Conservation (phyloP, 2,888 invertebrate genomes). For the Brachypalpus laphriformis region DNA sequence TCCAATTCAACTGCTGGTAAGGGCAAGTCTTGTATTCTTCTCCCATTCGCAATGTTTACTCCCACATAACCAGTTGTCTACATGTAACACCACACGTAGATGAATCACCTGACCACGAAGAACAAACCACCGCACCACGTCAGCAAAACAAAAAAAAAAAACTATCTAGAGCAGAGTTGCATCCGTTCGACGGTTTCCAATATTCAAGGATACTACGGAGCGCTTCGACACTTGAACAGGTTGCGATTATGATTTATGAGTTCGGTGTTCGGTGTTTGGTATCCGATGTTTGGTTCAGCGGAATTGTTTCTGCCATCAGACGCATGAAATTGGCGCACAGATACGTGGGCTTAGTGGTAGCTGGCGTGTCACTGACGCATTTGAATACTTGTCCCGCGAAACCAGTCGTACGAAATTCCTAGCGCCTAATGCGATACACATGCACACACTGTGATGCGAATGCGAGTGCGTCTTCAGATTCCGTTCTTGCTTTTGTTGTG, state of each 20-base stretch:
- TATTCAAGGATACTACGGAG: conserved; percentile 40
- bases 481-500: conserved; percentile 55
- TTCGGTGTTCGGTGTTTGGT: conserved; percentile 43
- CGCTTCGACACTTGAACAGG: conserved; percentile 67
- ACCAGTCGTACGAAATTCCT: conserved; percentile 68
- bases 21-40: conserved; percentile 43
- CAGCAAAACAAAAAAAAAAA: not conserved
- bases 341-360: conserved; percentile 63
- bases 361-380: conserved; percentile 70
- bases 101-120: conserved; percentile 69
- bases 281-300: conserved; percentile 48
- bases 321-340: conserved; percentile 47
- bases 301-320: conserved; percentile 39
- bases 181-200: conserved; percentile 30
- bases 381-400: conserved; percentile 68
- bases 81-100: conserved; percentile 73
- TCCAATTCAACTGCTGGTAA: conserved; percentile 33
- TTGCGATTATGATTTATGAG: conserved; percentile 73
- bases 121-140: conserved; percentile 19
- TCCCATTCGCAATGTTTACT: conserved; percentile 57
- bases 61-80: conserved; percentile 73
- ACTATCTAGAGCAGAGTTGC: conserved; percentile 54
- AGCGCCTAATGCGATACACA: conserved; percentile 53
- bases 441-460: conserved; percentile 3
- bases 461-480: conserved; percentile 47